Conservation (phyloP, 2,888 invertebrate genomes). For the Stenotaenia linearis region DNA sequence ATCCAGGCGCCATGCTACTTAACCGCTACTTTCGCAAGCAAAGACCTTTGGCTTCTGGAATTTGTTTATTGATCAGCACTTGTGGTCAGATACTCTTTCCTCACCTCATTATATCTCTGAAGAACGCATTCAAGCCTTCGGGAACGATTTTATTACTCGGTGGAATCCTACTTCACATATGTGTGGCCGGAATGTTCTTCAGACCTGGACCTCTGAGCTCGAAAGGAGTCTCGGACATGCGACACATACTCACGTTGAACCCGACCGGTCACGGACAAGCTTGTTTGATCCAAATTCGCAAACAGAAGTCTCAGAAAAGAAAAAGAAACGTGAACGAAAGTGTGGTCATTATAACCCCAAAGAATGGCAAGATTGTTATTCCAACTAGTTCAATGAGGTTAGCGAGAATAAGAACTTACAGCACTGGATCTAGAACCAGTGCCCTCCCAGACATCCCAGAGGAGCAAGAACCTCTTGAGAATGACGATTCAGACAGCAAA, state of each 20-base stretch:
- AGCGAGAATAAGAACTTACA: neutral
- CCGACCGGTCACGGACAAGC: neutral
- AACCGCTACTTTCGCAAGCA: conserved; percentile 59
- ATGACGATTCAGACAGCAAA: neutral
- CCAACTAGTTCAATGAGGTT: neutral
- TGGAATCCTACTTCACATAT: conserved; percentile 69
- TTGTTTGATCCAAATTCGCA: neutral
- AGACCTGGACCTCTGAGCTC: conserved; percentile 47
- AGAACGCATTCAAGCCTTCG: conserved; percentile 50
- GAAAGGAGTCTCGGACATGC: neutral
- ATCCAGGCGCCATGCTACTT: conserved; percentile 63
- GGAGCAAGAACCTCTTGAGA: neutral
- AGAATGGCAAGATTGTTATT: neutral
- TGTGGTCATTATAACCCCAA: neutral
- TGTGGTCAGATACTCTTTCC: conserved; percentile 57
- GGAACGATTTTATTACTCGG: conserved; percentile 66
- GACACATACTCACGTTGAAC: neutral
- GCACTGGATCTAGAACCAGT: neutral
- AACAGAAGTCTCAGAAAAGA: neutral
- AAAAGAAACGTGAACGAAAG: neutral
- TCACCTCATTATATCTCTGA: conserved; percentile 40
- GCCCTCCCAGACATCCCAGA: conserved; percentile 3
- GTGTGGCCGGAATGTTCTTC: conserved; percentile 64
- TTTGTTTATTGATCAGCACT: conserved; percentile 68
- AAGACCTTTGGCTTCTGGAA: conserved; percentile 66